Evolutionary conservation across 2,113 vertebrate species (phyloP).

Genomic region (Seriola dumerili): DNA sequence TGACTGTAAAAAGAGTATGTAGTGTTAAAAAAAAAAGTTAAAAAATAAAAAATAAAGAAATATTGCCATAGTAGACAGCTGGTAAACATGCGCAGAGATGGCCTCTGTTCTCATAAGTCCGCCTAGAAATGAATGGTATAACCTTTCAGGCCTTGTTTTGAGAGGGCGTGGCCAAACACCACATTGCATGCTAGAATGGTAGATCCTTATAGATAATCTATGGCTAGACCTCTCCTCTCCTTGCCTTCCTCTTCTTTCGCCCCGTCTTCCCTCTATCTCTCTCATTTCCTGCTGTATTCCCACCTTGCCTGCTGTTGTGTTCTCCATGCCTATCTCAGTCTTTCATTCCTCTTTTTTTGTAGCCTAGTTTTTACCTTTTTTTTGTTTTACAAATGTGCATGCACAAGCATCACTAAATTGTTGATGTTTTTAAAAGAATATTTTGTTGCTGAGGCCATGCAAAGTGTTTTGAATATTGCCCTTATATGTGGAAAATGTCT

Average conservation of each 20-base stretch:
- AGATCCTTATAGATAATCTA: conserved; percentile 80
- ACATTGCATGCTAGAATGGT: conserved; percentile 98
- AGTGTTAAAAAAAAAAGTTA: conserved; percentile 60
- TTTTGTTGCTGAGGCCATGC: conserved; percentile 99
- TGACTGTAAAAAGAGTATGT: conserved; percentile 77
- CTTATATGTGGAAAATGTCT: conserved; percentile 99
- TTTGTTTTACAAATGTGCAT: conserved; percentile 98
- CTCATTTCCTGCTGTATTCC: conserved; percentile 78
- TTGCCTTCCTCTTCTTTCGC: conserved; percentile 73
- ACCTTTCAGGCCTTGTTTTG: conserved; percentile 81
- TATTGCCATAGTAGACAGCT: conserved; percentile 82
- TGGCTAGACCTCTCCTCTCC: conserved; percentile 80
- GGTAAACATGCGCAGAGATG: conserved; percentile 75
- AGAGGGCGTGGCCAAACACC: conserved; percentile 90
- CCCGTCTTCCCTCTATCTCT: conserved; percentile 63
- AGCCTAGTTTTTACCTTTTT: conserved; percentile 92
- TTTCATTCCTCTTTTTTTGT: conserved; percentile 85
- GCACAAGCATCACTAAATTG: conserved; percentile 99
- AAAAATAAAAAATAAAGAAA: conserved; percentile 56
- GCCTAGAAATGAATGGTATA: conserved; percentile 75
- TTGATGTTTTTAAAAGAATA: conserved; percentile 97
- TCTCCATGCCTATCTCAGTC: conserved; percentile 80
- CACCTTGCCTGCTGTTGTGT: conserved; percentile 81
- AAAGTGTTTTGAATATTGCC: conserved; percentile 99
- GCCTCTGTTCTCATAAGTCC: conserved; percentile 78